Percentiles rank a stretch among this genome's conserved stretches.
Evolutionary conservation across 2,113 vertebrate genomes (phyloP).

Genomic region (Connochaetes taurinus): DNA sequence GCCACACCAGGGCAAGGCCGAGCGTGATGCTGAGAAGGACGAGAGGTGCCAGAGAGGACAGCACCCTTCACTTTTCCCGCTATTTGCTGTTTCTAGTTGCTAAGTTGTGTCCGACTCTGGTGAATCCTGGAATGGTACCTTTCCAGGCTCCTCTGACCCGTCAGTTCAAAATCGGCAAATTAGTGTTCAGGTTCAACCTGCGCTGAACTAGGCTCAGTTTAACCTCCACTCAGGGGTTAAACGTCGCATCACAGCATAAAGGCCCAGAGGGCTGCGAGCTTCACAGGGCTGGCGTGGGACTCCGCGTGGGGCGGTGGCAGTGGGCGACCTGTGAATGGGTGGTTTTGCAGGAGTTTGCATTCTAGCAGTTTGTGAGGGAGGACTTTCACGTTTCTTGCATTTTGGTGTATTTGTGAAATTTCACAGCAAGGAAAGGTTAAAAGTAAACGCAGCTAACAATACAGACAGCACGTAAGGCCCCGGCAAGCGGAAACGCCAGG

Average conservation of each 20-base stretch:
- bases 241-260: rapidly evolving
- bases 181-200: no score
- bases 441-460: not conserved
- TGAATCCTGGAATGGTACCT: not conserved
- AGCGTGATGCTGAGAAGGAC: not conserved
- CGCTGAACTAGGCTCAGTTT: not conserved
- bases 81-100: not conserved
- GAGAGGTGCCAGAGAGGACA: rapidly evolving
- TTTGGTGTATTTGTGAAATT: not conserved
- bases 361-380: rapidly evolving
- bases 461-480: not conserved
- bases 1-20: not conserved
- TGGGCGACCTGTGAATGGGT: rapidly evolving
- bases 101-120: not conserved
- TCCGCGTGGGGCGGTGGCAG: rapidly evolving
- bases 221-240: not conserved
- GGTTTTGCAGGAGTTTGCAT: not conserved
- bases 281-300: rapidly evolving
- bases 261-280: not conserved
- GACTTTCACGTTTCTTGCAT: rapidly evolving
- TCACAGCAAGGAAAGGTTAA: not conserved
- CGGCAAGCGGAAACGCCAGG: rapidly evolving
- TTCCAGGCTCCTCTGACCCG: not conserved
- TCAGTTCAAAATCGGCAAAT: no score
- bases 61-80: not conserved